Evolutionary conservation across 2,113 vertebrate genomes (phyloP).

Genomic region (Protobothrops flavoviridis): DNA sequence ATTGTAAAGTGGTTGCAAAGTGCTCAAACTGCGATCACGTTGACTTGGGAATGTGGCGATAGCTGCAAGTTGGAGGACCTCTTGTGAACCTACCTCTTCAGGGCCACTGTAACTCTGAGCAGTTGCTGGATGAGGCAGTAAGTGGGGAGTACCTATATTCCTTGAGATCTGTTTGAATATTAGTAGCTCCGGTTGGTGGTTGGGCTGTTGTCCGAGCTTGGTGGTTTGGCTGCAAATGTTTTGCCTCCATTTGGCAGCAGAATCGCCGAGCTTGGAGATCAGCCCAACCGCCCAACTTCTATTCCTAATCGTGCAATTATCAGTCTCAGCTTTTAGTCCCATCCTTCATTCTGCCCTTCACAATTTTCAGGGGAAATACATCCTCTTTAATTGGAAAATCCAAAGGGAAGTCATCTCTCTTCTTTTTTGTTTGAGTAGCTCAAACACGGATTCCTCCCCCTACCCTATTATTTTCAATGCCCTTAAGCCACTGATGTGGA

Average conservation of each 20-base stretch:
- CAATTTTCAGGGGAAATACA: background rate
- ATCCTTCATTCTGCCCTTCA: background rate
- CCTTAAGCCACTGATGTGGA: background rate
- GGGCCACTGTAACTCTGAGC: background rate
- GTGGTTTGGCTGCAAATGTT: too few relatives aligned
- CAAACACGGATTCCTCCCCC: background rate
- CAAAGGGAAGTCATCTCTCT: background rate
- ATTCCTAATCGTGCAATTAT: background rate
- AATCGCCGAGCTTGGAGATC: too few relatives aligned
- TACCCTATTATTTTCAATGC: background rate
- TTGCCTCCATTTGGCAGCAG: too few relatives aligned
- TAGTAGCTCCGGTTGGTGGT: too few relatives aligned
- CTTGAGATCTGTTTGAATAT: background rate
- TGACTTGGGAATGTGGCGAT: background rate
- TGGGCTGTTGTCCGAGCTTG: too few relatives aligned
- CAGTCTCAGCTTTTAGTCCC: background rate
- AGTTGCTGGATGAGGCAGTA: background rate
- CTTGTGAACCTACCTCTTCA: background rate
- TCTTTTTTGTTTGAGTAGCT: background rate
- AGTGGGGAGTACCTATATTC: background rate
- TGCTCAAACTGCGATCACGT: background rate
- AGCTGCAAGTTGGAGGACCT: background rate
- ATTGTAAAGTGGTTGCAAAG: background rate
- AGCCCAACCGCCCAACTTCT: too few relatives aligned
- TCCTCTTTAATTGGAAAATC: background rate